phyloP scores from a whole-genome alignment of 2,113 vertebrate genomes.

The Trachemys scripta region DNA sequence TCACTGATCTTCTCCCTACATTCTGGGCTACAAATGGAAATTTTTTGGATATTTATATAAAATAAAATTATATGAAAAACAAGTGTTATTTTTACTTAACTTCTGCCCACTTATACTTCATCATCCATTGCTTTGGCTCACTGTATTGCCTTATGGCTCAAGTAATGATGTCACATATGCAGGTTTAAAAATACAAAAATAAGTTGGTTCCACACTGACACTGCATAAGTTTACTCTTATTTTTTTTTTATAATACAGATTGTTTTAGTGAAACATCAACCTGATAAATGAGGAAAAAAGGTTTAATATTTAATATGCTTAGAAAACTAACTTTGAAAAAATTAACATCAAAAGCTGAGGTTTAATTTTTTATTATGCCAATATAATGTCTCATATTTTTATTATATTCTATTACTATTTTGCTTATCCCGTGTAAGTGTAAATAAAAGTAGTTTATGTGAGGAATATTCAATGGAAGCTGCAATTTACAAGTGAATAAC shows the following conservation, averaged over 20 bases:
- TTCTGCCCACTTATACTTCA: neutral
- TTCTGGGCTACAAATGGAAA: conserved; percentile 81
- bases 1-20: conserved; percentile 88
- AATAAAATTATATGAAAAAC: neutral
- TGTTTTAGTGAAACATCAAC: neutral
- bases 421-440: neutral
- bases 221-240: neutral
- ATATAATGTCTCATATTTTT: neutral
- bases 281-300: neutral
- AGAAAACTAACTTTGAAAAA: neutral
- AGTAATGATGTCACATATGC: neutral
- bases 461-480: neutral
- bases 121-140: neutral
- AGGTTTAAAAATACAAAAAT: neutral
- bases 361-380: neutral
- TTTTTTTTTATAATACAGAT: neutral
- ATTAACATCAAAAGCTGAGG: neutral
- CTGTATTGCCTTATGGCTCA: neutral
- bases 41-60: conserved; percentile 42
- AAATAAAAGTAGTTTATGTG: neutral
- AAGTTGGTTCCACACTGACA: neutral
- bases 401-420: neutral
- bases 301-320: neutral
- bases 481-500: neutral
- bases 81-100: neutral